Percentiles rank a stretch among this genome's conserved stretches.
These are phyloP conservation scores for Dasysyrphus albostriatus DNA, from an alignment of 2,888 invertebrate species.

Conservation along the genomic window DNA sequence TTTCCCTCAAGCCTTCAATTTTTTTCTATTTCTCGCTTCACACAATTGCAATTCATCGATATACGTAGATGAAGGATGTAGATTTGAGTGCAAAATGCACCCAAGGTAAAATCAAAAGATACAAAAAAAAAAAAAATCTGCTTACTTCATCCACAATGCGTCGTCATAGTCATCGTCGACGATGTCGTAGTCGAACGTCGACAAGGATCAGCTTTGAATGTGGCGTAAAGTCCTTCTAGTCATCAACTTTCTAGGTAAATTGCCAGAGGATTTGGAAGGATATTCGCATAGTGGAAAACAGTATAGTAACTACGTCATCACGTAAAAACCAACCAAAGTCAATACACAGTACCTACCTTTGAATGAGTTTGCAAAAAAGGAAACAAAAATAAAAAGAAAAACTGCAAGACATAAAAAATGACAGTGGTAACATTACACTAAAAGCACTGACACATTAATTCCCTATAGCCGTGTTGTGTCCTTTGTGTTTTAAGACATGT, in stretches of 20 bases:
- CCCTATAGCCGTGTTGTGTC: conserved; percentile 31
- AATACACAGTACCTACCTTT: neutral
- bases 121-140: conserved; percentile 26
- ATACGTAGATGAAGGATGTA: neutral
- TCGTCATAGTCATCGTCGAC: conserved; percentile 16
- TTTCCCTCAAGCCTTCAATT: neutral
- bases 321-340: neutral
- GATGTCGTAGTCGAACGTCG: conserved; percentile 11
- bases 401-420: conserved; percentile 1
- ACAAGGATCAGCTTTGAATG: conserved; percentile 49
- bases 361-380: conserved; percentile 1
- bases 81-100: conserved; percentile 32
- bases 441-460: conserved; percentile 43
- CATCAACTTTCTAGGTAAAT: conserved; percentile 57
- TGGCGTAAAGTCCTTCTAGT: conserved; percentile 48
- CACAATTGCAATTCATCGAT: conserved; percentile 45
- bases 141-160: conserved; percentile 34
- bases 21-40: neutral
- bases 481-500: conserved; percentile 47
- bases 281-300: conserved; percentile 30
- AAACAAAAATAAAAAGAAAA: neutral
- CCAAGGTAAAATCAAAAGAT: conserved; percentile 22
- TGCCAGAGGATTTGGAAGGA: conserved; percentile 67
- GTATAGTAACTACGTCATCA: conserved; percentile 1
- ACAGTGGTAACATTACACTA: conserved; percentile 22